These are phyloP conservation scores for Brachionus manjavacas DNA, from an alignment of 1,140 invertebrate species.

Conservation along the genomic window DNA sequence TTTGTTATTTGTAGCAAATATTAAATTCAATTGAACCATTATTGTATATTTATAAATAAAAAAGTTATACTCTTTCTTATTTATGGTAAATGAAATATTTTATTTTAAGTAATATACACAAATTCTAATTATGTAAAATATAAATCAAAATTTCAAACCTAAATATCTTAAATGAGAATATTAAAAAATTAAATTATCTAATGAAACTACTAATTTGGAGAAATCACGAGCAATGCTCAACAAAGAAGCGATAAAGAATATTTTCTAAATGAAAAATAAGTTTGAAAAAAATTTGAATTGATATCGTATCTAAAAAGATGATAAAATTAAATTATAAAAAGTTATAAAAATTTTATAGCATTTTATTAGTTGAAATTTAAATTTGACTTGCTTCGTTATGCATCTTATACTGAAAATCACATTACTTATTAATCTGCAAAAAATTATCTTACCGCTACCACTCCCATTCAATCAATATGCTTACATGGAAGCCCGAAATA, in stretches of 20 bases:
- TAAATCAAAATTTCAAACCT: not conserved
- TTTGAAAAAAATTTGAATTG: not conserved
- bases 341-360: not conserved
- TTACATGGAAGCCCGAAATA: slow-evolving; percentile 34
- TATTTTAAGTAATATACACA: too few relatives aligned
- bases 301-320: not conserved
- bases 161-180: not conserved
- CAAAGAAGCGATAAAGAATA: not conserved
- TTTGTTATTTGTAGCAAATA: too few relatives aligned
- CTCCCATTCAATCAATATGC: slow-evolving; percentile 39
- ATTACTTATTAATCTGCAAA: not conserved
- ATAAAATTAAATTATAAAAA: not conserved
- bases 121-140: not conserved
- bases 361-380: not conserved
- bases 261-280: not conserved
- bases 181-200: too few relatives aligned
- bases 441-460: not conserved
- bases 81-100: too few relatives aligned
- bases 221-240: not conserved
- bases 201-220: not conserved
- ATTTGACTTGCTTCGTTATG: not conserved
- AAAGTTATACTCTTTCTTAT: too few relatives aligned
- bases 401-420: not conserved
- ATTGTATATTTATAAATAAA: too few relatives aligned
- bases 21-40: too few relatives aligned